Percentiles rank a stretch among this genome's conserved stretches.
Evolutionary conservation across 2,888 invertebrate genomes (phyloP).

Genomic region (Argyresthia albistria): DNA sequence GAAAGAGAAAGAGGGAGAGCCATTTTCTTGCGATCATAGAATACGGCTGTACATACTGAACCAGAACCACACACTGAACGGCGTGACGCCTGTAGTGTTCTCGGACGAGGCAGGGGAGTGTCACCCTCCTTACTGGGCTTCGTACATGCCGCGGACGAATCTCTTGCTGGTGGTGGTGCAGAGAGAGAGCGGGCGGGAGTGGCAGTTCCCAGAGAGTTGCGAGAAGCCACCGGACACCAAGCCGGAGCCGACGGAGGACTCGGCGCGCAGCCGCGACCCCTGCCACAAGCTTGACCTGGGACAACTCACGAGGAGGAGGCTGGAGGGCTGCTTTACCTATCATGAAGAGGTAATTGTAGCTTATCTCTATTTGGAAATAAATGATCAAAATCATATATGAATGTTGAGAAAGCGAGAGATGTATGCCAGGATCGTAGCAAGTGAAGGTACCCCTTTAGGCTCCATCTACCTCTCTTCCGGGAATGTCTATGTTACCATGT

Average conservation of each 20-base stretch:
- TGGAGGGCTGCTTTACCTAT: constrained; percentile 84
- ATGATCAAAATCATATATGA: no score
- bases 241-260: constrained; percentile 40
- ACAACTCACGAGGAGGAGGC: constrained; percentile 75
- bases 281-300: constrained; percentile 85
- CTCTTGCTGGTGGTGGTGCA: constrained; percentile 83
- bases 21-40: constrained; percentile 81
- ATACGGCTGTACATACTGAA: constrained; percentile 80
- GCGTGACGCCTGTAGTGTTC: constrained; percentile 33
- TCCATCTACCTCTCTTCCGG: no score
- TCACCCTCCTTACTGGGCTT: constrained; percentile 74
- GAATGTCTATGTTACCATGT: no score
- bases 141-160: constrained; percentile 84
- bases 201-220: constrained; percentile 27
- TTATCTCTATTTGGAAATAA: no score
- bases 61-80: constrained; percentile 53
- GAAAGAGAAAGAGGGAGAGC: constrained; percentile 32
- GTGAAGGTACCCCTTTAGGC: no score
- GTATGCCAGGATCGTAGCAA: no score
- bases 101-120: constrained; percentile 38
- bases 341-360: constrained; percentile 73
- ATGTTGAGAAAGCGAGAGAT: no score
- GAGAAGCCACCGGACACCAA: constrained; percentile 77
- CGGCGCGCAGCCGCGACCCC: constrained; percentile 69
- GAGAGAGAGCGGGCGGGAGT: constrained; percentile 19